Percentiles rank a stretch among this genome's conserved stretches.
Evolutionary conservation across 2,888 invertebrate genomes (phyloP).

Genomic region (Allygus modestus): DNA sequence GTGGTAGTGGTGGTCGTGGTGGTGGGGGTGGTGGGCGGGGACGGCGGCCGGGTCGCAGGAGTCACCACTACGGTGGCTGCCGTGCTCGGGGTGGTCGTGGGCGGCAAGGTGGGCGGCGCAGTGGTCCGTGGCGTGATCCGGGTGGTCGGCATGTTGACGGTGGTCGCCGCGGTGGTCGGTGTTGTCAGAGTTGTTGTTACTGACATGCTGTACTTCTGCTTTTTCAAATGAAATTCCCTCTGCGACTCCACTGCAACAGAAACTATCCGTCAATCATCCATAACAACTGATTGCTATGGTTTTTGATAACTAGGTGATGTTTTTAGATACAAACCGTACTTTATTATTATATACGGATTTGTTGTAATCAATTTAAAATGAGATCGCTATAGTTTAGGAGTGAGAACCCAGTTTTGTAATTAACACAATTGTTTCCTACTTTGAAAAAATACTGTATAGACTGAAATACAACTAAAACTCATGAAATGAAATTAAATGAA

Average conservation of each 20-base stretch:
- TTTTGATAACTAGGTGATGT: too few relatives aligned
- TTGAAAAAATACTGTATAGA: too few relatives aligned
- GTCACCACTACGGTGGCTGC: constrained; percentile 65
- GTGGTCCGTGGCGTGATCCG: constrained; percentile 70
- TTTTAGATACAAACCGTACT: too few relatives aligned
- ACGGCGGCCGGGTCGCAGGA: constrained; percentile 41
- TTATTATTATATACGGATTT: too few relatives aligned
- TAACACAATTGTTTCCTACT: too few relatives aligned
- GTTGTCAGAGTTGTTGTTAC: constrained; percentile 71
- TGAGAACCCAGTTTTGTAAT: too few relatives aligned
- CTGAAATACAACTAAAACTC: too few relatives aligned
- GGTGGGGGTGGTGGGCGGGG: constrained; percentile 67
- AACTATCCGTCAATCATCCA: constrained; percentile 56
- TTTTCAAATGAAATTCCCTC: constrained; percentile 87
- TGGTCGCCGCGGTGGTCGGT: constrained; percentile 74
- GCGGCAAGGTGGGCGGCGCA: constrained; percentile 73
- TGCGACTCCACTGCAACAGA: constrained; percentile 88
- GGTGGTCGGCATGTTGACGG: constrained; percentile 72
- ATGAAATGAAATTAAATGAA: too few relatives aligned
- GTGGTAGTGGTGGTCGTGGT: constrained; percentile 67
- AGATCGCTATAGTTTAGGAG: too few relatives aligned
- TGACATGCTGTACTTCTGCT: constrained; percentile 71
- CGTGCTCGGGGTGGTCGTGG: constrained; percentile 72
- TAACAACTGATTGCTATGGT: constrained; percentile 36
- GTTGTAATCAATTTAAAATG: too few relatives aligned